Conservation (phyloP, 2,888 invertebrate genomes). For the Scaptodrosophila latifasciaeformis region DNA sequence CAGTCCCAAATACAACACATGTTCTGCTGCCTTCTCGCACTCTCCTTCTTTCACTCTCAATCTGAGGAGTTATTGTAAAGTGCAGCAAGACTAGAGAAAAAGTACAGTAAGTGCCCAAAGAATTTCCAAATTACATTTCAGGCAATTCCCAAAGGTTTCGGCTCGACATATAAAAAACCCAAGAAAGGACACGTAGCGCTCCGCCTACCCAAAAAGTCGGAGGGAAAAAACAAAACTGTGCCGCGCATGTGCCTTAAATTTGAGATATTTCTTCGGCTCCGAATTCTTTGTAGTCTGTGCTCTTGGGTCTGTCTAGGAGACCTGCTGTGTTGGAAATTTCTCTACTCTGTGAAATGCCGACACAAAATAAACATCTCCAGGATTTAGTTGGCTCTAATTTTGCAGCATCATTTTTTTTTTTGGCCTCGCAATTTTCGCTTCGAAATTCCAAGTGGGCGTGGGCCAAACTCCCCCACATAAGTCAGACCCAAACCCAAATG, state of each 20-base stretch:
- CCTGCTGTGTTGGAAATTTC: slow-evolving; percentile 28
- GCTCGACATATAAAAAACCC: too few species aligned
- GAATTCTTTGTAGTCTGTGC: slow-evolving; percentile 9
- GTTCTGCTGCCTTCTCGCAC: too few species aligned
- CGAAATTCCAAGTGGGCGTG: too few species aligned
- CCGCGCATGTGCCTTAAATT: slow-evolving; percentile 23
- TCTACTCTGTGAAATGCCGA: slow-evolving; percentile 13
- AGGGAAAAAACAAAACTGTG: slow-evolving; percentile 28
- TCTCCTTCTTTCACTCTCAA: too few species aligned
- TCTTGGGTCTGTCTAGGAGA: neutral
- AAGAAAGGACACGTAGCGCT: slow-evolving; percentile 43
- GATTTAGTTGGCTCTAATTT: slow-evolving; percentile 28
- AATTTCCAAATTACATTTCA: too few species aligned
- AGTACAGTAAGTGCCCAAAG: too few species aligned
- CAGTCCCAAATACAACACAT: too few species aligned
- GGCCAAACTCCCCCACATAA: slow-evolving; percentile 5
- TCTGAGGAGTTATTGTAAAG: too few species aligned
- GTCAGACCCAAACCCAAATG: slow-evolving; percentile 5
- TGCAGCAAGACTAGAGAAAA: too few species aligned
- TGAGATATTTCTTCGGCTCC: neutral
- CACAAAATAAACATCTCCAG: slow-evolving; percentile 28
- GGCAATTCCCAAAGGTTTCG: too few species aligned
- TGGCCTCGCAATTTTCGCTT: neutral
- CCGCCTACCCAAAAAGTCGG: too few species aligned
- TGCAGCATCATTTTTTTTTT: slow-evolving; percentile 31